Conservation (phyloP, 2,888 invertebrate genomes). For the Melieria omissa region DNA sequence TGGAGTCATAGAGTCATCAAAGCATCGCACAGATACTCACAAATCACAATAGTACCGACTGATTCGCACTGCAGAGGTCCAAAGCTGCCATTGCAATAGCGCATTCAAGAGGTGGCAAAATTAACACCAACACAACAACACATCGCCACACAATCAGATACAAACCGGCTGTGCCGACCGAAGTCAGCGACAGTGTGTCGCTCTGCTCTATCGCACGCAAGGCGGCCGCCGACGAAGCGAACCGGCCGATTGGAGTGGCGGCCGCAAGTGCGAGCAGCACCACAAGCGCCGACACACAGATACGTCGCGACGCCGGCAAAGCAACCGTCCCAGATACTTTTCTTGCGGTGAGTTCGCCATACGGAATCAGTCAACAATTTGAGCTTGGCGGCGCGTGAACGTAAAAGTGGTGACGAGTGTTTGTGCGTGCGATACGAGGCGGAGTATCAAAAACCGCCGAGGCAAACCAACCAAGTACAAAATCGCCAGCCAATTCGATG, state of each 20-base stretch:
- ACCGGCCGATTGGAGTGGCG: neutral
- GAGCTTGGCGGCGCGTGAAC: constrained; percentile 64
- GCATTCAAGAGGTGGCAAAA: constrained; percentile 37
- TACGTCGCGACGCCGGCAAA: constrained; percentile 20
- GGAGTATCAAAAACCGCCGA: neutral
- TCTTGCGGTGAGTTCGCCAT: constrained; percentile 59
- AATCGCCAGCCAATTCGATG: neutral
- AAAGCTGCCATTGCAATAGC: constrained; percentile 43
- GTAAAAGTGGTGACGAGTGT: constrained; percentile 19
- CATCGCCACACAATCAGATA: constrained; percentile 18
- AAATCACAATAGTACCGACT: constrained; percentile 8
- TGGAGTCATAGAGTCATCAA: constrained; percentile 9
- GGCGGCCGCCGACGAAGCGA: constrained; percentile 9
- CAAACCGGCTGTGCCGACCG: constrained; percentile 27
- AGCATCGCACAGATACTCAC: constrained; percentile 17
- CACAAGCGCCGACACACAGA: neutral
- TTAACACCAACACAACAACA: constrained; percentile 11
- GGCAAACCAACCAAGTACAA: neutral
- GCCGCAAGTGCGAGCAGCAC: neutral
- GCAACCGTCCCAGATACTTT: constrained; percentile 50
- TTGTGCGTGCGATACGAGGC: constrained; percentile 19
- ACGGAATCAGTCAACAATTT: constrained; percentile 62
- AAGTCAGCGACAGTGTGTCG: neutral
- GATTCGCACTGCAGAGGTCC: constrained; percentile 46
- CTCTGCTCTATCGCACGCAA: constrained; percentile 17